These are phyloP conservation scores for Ciconia maguari DNA, from an alignment of 2,113 vertebrate species.

Conservation along the genomic window DNA sequence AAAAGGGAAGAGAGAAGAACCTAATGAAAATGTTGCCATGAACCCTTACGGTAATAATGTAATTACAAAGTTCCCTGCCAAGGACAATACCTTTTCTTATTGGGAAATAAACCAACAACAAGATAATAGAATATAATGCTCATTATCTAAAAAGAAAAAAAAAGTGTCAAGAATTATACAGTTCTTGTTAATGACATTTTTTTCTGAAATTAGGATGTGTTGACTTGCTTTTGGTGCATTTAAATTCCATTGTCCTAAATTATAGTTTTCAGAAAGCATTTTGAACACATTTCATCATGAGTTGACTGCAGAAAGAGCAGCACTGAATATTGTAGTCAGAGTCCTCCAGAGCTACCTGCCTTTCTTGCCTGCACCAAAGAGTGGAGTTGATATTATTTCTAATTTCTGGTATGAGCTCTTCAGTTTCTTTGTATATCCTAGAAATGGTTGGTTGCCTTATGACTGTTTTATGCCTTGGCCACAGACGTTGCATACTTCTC, in stretches of 20 bases:
- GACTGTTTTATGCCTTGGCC: background rate
- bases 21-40: background rate
- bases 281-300: background rate
- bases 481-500: background rate
- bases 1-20: background rate
- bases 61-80: background rate
- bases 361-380: background rate
- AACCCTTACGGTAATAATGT: background rate
- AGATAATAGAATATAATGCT: background rate
- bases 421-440: background rate
- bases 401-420: background rate
- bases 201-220: background rate
- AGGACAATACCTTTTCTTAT: background rate
- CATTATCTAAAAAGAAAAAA: background rate
- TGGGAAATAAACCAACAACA: background rate
- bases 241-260: background rate
- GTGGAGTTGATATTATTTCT: background rate
- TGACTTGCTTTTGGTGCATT: background rate
- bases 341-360: background rate
- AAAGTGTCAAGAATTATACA: background rate
- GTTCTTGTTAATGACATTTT: background rate
- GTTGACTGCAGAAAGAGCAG: background rate
- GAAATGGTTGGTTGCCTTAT: background rate
- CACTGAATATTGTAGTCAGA: background rate
- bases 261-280: background rate